A percentile compares a stretch with the other conserved stretches of the same genome.
Conservation (phyloP, 1,140 invertebrate genomes). For the Cydia fagiglandana region DNA sequence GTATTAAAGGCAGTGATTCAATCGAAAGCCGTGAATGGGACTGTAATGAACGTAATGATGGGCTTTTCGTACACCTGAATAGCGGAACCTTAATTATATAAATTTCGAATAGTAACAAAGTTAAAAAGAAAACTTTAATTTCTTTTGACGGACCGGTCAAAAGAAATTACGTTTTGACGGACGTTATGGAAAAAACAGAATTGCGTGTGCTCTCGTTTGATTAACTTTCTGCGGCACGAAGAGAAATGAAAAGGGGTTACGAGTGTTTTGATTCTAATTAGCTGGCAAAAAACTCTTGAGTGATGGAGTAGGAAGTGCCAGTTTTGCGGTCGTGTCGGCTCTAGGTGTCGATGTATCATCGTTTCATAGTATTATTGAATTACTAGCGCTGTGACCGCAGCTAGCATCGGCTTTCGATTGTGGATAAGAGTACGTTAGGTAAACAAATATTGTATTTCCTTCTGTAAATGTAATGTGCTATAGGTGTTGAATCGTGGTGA, state of each 20-base stretch:
- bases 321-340: constrained; percentile 3
- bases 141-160: constrained; percentile 1
- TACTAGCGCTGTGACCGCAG: constrained; percentile 9
- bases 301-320: background rate
- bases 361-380: constrained; percentile 16
- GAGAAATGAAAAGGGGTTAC: constrained; percentile 24
- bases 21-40: constrained; percentile 19
- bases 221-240: constrained; percentile 21
- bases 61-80: constrained; percentile 5
- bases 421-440: background rate
- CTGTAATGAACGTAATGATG: constrained; percentile 33
- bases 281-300: constrained; percentile 3
- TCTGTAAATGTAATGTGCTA: background rate
- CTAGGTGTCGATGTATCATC: constrained; percentile 18
- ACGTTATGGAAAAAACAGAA: constrained; percentile 19
- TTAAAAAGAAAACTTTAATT: constrained; percentile 16
- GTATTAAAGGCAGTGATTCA: constrained; percentile 39
- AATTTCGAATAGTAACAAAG: background rate
- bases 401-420: constrained; percentile 11
- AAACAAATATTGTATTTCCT: constrained; percentile 7
- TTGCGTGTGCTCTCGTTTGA: constrained; percentile 24
- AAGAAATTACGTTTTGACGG: too few relatives aligned
- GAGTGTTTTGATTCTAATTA: constrained; percentile 27
- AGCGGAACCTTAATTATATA: constrained; percentile 13
- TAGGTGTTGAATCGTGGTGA: too few relatives aligned